Conservation (phyloP, 1,140 invertebrate species). For the Drosophila insularis region DNA sequence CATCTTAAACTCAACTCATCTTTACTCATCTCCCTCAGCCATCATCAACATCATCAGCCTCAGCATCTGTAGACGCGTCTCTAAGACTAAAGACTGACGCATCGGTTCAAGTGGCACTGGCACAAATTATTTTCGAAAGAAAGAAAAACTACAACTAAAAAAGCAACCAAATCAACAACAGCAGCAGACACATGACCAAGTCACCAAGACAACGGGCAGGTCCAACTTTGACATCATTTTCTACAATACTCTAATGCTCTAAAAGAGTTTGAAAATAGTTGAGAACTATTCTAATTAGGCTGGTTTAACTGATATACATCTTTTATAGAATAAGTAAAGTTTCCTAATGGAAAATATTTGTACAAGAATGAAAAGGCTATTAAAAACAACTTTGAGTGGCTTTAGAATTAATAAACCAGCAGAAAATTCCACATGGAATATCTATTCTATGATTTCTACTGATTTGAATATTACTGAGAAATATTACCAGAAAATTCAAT, state of each 20-base stretch:
- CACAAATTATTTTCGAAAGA: slow-evolving; percentile 59
- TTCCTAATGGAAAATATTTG: too few relatives aligned
- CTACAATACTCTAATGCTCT: slow-evolving; percentile 36
- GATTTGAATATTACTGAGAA: too few relatives aligned
- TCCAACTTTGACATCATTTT: slow-evolving; percentile 67
- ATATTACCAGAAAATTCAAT: too few relatives aligned
- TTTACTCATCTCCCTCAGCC: slow-evolving; percentile 34
- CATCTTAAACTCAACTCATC: slow-evolving; percentile 21
- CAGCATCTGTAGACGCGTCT: not conserved
- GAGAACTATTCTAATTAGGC: too few relatives aligned
- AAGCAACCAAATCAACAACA: slow-evolving; percentile 18
- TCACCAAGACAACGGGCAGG: slow-evolving; percentile 13
- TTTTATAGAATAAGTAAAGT: too few relatives aligned
- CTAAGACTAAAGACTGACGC: slow-evolving; percentile 37
- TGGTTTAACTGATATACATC: too few relatives aligned
- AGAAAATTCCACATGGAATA: too few relatives aligned
- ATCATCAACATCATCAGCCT: slow-evolving; percentile 19
- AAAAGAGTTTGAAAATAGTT: not conserved
- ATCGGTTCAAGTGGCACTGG: slow-evolving; percentile 67
- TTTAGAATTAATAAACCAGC: too few relatives aligned
- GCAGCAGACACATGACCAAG: slow-evolving; percentile 38
- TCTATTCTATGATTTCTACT: too few relatives aligned
- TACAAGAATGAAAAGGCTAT: too few relatives aligned
- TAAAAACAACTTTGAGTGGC: too few relatives aligned
- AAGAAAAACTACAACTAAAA: slow-evolving; percentile 26